Base-by-base conservation (phyloP, 1,140 invertebrate species). In the Vollenhovia emeryi region DNA sequence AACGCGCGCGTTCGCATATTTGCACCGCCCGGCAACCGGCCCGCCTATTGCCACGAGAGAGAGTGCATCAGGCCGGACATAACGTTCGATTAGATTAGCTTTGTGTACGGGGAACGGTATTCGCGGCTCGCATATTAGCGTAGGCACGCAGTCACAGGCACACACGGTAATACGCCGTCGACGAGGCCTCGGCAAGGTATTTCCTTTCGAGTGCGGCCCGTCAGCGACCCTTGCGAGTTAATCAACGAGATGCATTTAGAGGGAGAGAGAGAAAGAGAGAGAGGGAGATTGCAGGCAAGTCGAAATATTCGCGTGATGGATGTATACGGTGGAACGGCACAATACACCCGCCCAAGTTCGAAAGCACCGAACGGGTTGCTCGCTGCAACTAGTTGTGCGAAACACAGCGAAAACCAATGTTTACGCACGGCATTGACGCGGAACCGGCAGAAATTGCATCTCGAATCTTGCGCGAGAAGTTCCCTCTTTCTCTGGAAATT, bases 201-300 rank as follows among this genome's bases (percentile, higher is more conserved):
- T 82, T 90, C 90, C 90, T 89, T 91, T 88, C 76, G 84, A 76
- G 76, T 73, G 40, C 52, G 50, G 60, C 64, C 86, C 62, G 69
- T 75, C 89, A 64, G 71, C 73, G 82, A 85, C 68, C 88, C 84
- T 62, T 69, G 83, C 86, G 83, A 89, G 91, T 91, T 91, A 91
- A 91, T 91, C 90, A 91, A 91, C 90, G 90, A 88, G 90, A 89
- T 87, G 87, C 88, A 91, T 91, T 87, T 73, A 48, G 66, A 86
- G 57, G 13, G 62, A 68, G 62, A 62, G 50, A 55, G 33, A 43
- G 64, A 30, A 18, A 52, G 9, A 50, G 27, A 52, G n/a, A 52
- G 30, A 40, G 62, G n/a, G 13, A 40, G 43, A 21, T 18, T 5
- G 24, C 33, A 30, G n/a, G 48, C 78, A 43, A 55, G 78, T 71